A percentile compares a stretch with the other conserved stretches of the same genome.
These are phyloP conservation scores for Cettia cetti DNA, from an alignment of 2,113 vertebrate species.

Conservation along the genomic window DNA sequence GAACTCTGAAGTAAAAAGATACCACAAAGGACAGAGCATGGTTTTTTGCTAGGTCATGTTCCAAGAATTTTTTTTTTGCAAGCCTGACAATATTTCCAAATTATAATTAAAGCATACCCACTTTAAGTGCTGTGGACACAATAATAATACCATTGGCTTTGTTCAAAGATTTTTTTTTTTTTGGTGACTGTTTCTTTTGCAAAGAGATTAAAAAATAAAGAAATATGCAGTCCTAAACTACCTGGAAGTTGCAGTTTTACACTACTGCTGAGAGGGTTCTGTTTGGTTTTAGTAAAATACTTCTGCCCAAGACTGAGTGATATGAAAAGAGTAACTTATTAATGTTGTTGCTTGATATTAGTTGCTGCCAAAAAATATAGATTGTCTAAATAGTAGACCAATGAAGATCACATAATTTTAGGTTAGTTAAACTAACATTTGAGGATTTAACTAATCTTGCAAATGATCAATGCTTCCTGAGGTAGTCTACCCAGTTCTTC, in stretches of 20 bases:
- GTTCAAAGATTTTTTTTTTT: not conserved
- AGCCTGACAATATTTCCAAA: not conserved
- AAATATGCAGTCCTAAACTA: not conserved
- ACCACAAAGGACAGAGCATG: not conserved
- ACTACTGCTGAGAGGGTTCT: not conserved
- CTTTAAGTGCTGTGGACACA: not conserved
- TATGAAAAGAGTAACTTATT: not conserved
- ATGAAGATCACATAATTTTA: not conserved
- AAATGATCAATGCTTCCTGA: not conserved
- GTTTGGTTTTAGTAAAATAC: not conserved
- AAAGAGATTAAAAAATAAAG: not conserved
- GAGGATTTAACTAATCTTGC: not conserved
- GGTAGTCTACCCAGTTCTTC: not conserved
- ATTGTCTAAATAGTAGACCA: not conserved
- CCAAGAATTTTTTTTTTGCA: not conserved
- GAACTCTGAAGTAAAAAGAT: not conserved
- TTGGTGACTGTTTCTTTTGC: not conserved
- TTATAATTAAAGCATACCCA: not conserved
- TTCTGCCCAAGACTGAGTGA: not conserved
- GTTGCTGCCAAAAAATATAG: not conserved
- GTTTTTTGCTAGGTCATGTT: not conserved
- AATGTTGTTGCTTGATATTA: not conserved
- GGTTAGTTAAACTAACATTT: not conserved
- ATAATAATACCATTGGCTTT: not conserved
- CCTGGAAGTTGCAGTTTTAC: not conserved